Base-by-base conservation (phyloP, 2,888 invertebrate species). In the Drosophila subquinaria region DNA sequence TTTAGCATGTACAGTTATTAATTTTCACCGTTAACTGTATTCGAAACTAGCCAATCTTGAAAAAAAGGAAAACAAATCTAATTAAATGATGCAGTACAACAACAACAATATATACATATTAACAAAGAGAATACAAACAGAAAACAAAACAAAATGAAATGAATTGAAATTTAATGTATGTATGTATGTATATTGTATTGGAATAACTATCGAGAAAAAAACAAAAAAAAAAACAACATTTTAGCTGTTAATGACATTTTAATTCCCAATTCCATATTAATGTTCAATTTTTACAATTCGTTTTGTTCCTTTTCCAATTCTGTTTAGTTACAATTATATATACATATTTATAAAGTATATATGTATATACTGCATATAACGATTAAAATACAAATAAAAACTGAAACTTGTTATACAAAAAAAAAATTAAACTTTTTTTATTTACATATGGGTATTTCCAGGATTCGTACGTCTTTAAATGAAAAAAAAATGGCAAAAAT, bases 391-490 rank as follows among this genome's bases (percentile, higher is more conserved):
- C 36, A 73, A 79, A 80, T 72, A 88, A 86, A 79, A 83, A 68
- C 30, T 64, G 69, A 86, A 84, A 84, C 66, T 88, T 84, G 83
- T 89, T 83, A 85, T 87, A 90, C 77, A 86, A 88, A 84, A 36
- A 20, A 27, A 27, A 20, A 20, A 17, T 17, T 17, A 20, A 20
- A 20, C 20, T 20, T 3, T 3, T 20, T 20, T 20, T 20, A 20
- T 20, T 20, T 20, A 3, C 20, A 20, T 20, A 20, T 3, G 20
- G 20, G 3, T 20, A 20, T 20, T 20, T 20, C 20, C 20, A 20
- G 20, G 20, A 20, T 20, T 20, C 0, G 20, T 20, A 3, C 20
- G 20, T 20, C 20, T 20, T 20, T 20, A 3, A 20, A 20, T 20
- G 20, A 20, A 20, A 20, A 20, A 20, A 20, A 20, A 20, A 20